These are phyloP conservation scores for Drosophila ustulata DNA, from an alignment of 2,888 invertebrate species.

Conservation along the genomic window DNA sequence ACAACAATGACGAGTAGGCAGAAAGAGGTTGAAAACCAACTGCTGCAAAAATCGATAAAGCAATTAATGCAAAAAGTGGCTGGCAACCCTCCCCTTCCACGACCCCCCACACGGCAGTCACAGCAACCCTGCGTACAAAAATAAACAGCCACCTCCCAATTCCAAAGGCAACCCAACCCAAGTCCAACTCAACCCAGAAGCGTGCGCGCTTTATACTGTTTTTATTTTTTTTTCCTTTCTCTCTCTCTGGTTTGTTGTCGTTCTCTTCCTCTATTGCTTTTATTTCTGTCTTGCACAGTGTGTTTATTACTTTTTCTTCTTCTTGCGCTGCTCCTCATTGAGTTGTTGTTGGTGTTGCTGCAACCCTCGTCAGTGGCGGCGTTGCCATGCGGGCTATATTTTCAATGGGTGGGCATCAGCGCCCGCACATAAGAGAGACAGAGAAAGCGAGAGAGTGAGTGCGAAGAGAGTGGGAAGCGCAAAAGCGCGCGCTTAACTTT, in stretches of 20 bases:
- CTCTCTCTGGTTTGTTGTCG: slow-evolving; percentile 12
- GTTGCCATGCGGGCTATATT: slow-evolving; percentile 54
- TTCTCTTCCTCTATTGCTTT: slow-evolving; percentile 32
- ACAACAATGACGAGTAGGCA: slow-evolving; percentile 30
- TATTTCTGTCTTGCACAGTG: slow-evolving; percentile 43
- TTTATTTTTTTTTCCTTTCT: slow-evolving; percentile 24
- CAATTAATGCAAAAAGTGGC: slow-evolving; percentile 79
- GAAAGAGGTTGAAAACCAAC: slow-evolving; percentile 35
- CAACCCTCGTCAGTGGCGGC: slow-evolving; percentile 48
- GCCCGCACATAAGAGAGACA: slow-evolving; percentile 4
- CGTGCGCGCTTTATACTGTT: slow-evolving; percentile 21
- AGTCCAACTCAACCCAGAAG: slow-evolving; percentile 25
- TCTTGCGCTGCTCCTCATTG: slow-evolving; percentile 3
- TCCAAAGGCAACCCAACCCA: slow-evolving; percentile 25
- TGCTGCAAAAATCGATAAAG: slow-evolving; percentile 78
- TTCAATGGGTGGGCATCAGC: slow-evolving; percentile 27
- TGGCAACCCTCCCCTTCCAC: slow-evolving; percentile 46
- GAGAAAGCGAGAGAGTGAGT: slow-evolving; percentile 16
- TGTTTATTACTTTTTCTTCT: slow-evolving; percentile 64
- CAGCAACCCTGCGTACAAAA: slow-evolving; percentile 65
- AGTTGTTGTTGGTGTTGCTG: slow-evolving; percentile 26
- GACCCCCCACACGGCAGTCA: slow-evolving; percentile 7
- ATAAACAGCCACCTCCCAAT: slow-evolving; percentile 53
- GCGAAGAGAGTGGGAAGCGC: slow-evolving; percentile 6
- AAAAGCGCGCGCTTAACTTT: slow-evolving; percentile 52